Evolutionary conservation across 2,888 invertebrate genomes (phyloP), one percentile per base, ranked within the genome.

Genomic region (Thera britannica): DNA sequence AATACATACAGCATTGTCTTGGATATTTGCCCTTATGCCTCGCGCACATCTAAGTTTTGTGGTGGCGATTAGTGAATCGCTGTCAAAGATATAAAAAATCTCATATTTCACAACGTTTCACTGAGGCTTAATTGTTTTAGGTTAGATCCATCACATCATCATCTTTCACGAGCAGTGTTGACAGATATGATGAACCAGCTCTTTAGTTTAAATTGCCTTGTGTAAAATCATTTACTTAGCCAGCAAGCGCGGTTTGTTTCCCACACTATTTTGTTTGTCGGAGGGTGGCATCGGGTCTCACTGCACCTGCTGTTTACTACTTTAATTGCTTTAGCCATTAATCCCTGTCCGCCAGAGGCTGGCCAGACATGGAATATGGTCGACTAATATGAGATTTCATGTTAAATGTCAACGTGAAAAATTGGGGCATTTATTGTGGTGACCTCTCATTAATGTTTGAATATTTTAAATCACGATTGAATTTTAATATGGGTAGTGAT

Each of bases 221-320:
- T 79, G 77, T 79, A 70, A 65, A 76, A 76, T 79, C 74, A 77
- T 79, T 77, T 78, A 75, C 73, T 75, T 74, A 65, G 72, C 71
- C 72, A 74, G 77, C 75, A 75, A 77, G 75, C 73, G 73, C 79
- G 76, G 79, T 76, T 72, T 75, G 75, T 82, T 86, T 87, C 85
- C 86, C 87, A 88, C 87, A 89, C 83, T 87, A 90, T 87, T 87
- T 88, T 85, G 85, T 84, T 86, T 84, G 83, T 78, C 75, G 75
- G 80, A 77, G 84, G 82, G 83, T 77, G 77, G 79, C 75, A 77
- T 76, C 72, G 71, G 71, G 74, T 83, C 84, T 82, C 82, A 80
- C 82, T 89, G 89, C 90, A 90, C 90, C 90, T 90, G 87, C 87
- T 90, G 89, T 88, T 89, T 89, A 89, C 88, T 89, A 87, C 90